Evolutionary conservation across 2,113 vertebrate genomes (phyloP), one percentile per base, ranked within the genome.

Genomic region (Diadophis punctatus): DNA sequence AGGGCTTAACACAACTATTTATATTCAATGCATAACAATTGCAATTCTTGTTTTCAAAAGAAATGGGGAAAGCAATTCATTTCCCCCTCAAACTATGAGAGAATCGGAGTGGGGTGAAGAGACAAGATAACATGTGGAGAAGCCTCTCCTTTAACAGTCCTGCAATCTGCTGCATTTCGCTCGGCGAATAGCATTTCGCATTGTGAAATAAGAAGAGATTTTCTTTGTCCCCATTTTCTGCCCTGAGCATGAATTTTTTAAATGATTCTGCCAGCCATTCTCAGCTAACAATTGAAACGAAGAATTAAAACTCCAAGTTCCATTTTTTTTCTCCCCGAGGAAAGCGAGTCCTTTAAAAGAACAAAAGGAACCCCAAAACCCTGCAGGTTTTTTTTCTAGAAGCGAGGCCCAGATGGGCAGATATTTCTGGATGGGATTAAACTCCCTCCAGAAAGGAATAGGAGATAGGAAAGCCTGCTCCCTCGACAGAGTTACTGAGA

Each of bases 391-490:
- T n/a, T 87, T 55, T 25, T 12, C 87, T 23, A 23, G 52, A 43
- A 39, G 52, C 1, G 1, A 25, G 22, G 11, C 2, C 22, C 11
- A 3, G 0, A 25, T 12, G 55, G 43, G 0, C 11, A 46, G 22
- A 25, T 58, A 56, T 23, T 58, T 58, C 34, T 14, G 53, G 55
- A 39, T 39, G 12, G 52, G 53, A 39, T 7, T 20, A n/a, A 22
- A 27, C 88, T 20, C 68, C 34, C 8, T 39, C 68, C 34, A 25
- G 88, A 58, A 56, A 27, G 34, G 3, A 11, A 18, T 14, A 4
- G 48, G 12, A 8, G 49, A 49, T 39, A 18, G 9, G 23, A 12
- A 84, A 20, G 68, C 4, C 8, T 56, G 90, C 27, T 39, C 16
- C 51, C 51, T 39, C 1, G 4, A 8, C 85, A 23, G 1, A 51